These are phyloP conservation scores for Ichneumoninae sp. DNA, from an alignment of 2,888 invertebrate genomes.

Conservation along the genomic window DNA sequence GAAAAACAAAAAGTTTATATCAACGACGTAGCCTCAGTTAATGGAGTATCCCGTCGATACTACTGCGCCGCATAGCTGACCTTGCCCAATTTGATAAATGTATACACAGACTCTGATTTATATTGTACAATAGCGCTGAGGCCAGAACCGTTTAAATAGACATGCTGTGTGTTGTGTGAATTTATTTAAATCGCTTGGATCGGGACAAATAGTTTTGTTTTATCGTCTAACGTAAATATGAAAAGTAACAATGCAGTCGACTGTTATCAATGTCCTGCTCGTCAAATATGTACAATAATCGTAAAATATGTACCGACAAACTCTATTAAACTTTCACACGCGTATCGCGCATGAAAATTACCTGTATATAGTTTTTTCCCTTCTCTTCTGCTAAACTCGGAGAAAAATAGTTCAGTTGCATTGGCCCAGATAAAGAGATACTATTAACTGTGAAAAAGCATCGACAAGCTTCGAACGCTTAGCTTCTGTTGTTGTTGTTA, in stretches of 20 bases:
- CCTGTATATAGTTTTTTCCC: conserved; percentile 22
- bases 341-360: conserved; percentile 33
- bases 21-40: conserved; percentile 14
- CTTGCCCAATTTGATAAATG: conserved; percentile 46
- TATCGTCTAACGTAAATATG: conserved; percentile 69
- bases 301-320: conserved; percentile 66
- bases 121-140: conserved; percentile 69
- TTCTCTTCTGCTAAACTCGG: conserved; percentile 17
- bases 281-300: conserved; percentile 66
- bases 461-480: conserved; percentile 30
- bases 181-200: conserved; percentile 40
- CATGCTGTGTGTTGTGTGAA: conserved; percentile 19
- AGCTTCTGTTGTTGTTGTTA: conserved; percentile 76
- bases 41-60: conserved; percentile 18
- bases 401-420: conserved; percentile 47
- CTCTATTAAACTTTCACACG: conserved; percentile 54
- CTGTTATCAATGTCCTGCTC: conserved; percentile 62
- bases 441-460: background rate
- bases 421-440: conserved; percentile 33
- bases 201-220: conserved; percentile 49
- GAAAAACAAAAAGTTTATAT: conserved; percentile 3
- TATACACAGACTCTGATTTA: conserved; percentile 63
- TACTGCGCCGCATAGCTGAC: background rate
- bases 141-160: conserved; percentile 33
- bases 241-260: conserved; percentile 63